Evolutionary conservation across 2,113 vertebrate genomes (phyloP), one percentile per base, ranked within the genome.

Genomic region (Rhineura floridana): DNA sequence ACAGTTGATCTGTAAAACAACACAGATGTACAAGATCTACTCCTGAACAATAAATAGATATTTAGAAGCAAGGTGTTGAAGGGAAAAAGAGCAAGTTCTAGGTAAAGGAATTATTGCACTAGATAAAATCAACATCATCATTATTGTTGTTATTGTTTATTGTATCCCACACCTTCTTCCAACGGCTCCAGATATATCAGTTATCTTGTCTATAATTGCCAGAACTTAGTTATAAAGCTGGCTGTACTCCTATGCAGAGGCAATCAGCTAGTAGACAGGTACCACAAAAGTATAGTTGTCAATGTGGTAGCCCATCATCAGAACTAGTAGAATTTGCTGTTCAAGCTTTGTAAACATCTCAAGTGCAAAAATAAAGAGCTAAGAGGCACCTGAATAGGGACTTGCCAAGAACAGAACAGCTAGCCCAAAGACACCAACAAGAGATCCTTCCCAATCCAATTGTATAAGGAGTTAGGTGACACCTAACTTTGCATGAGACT

Each of bases 1-100:
- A 97, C 95, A 0, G 95, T 95, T 0, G 96, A 97, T 91, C 97
- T 97, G 96, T 75, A 83, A 90, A 90, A 72, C 93, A 94, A 67
- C 59, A 93, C 4, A 91, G 2, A n/a, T 3, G 0, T 36, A 79
- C 30, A 70, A 39, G 7, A n/a, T 8, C 0, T 75, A 48, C 6
- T 48, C 50, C 11, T 48, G 23, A 11, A 50, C 28, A 72, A 59
- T 6, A 83, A 83, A n/a, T 48, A 17, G 39, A 80, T 50, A 80
- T 25, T 80, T 52, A 82, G 62, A 46, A 83, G 25, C 6, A 82
- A 44, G 2, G 36, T 55, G 50, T 1, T 42, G 7, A 1, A 21
- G 50, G 67, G 7, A 39, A 83, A 59, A 46, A 84, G 65, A 67
- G 23, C 21, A 52, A 70, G 28, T 59, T 19, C 13, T 1, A 23